Evolutionary conservation across 92 coral and sea anemone species (phyloP), one percentile per base, ranked within the genome.

Genomic region (Hydrozoanthus gracilis): DNA sequence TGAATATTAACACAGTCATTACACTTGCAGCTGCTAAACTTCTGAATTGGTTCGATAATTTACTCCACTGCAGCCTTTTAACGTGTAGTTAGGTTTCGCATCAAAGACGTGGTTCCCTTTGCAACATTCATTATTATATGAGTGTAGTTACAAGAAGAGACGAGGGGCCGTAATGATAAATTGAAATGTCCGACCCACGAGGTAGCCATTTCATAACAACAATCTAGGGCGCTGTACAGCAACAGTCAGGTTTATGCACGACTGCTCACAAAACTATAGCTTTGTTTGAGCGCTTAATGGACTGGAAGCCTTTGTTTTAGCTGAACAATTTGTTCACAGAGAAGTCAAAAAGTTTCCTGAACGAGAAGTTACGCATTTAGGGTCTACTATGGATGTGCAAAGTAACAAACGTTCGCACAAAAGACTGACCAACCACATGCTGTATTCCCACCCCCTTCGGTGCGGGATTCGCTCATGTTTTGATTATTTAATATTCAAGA

Each of bases 1-100:
- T 80, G 85, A 73, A 80, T 80, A 65, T 80, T 51, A 80, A 15
- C 17, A 27, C 35, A 68, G 12, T 46, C 74, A 80, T 15, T 61
- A 64, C 15, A 80, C 6, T 14, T 18, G 39, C 74, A 79, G 85
- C 74, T 80, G 85, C 73, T 46, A 8, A 27, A 46, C 20, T 46
- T 51, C 60, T 45, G 47, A 64, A 73, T 80, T n/a, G 48, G 18
- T 35, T 66, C 20, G 7, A 15, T 16, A 46, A 46, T 55, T 47
- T 27, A 80, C 12, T 48, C 18, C 48, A 44, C 0, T 47, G 45
- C 48, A 18, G 46, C 66, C 51, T 2, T 44, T 47, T 47, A 20
- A 10, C 16, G 62, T 64, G 4, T 18, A 48, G 82, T 64, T 49
- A 35, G 58, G n/a, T 64, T 80, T 80, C 74, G 7, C 44, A 64